Base-by-base conservation (phyloP, 1,140 invertebrate genomes). In the silkworm (Bombyx mori) region DNA sequence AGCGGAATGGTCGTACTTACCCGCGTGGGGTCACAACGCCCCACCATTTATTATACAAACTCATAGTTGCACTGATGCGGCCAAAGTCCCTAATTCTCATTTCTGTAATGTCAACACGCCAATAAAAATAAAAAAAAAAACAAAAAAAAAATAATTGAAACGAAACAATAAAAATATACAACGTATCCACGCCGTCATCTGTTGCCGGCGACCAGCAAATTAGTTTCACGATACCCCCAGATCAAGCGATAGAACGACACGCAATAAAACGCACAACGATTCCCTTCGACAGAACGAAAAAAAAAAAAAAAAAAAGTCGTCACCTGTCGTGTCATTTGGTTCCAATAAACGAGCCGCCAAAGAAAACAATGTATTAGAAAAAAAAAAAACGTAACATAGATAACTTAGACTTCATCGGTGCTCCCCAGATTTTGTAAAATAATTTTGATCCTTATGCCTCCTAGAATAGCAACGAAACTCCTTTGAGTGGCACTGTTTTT, bases 271-370 rank as follows among this genome's bases (percentile, higher is more conserved):
- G 71, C 75, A 77, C 81, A 83, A 86, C 81, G 73, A 76, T 80
- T 82, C 79, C 71, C 57, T 82, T 60, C 66, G 57, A 64, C 65
- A 68, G 12, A 63, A 50, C 58, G 62, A 55, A 66, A 71, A 71
- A 68, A 73, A 66, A 60, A 66, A 72, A 74, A 62, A 78, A 79
- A 82, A 73, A 70, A 68, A 59, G 63, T 64, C 78, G 81, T 84
- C 83, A 86, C 81, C 81, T 86, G 83, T 83, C 79, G 81, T 84
- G 83, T 86, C 83, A 84, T 86, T 86, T 84, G 83, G 83, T 78
- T 57, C 79, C 76, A 79, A 82, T 81, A 77, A 86, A 78, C 76
- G 60, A 49, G 65, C 83, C 83, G 83, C 75, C 81, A 84, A 84
- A 86, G 81, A 84, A 83, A 77, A 79, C 72, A 83, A 58, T 64